Evolutionary conservation across 2,888 invertebrate species (phyloP).

Genomic region (Anoncus sp.): DNA sequence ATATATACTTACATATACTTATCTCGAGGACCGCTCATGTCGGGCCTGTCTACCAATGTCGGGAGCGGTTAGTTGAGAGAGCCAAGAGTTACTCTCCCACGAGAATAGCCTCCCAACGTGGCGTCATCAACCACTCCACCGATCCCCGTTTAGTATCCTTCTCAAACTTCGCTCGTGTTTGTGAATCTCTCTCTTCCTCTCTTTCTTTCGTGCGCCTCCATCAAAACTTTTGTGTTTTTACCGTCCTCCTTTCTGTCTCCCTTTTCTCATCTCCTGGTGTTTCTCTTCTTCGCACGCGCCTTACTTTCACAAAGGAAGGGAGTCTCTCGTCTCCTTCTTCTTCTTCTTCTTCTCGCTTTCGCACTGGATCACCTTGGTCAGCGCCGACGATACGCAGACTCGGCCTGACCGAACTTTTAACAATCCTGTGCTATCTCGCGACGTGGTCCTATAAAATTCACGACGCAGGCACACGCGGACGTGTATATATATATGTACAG

Average conservation of each 20-base stretch:
- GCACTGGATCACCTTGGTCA: conserved; percentile 76
- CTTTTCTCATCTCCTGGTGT: conserved; percentile 27
- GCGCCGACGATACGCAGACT: conserved; percentile 23
- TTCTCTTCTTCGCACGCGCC: conserved; percentile 18
- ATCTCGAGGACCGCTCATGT: conserved; percentile 31
- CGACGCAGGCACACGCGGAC: conserved; percentile 5
- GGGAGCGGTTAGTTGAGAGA: conserved; percentile 49
- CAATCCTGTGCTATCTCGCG: conserved; percentile 44
- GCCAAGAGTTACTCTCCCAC: conserved; percentile 42
- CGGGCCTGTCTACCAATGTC: conserved; percentile 48
- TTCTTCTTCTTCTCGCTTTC: conserved; percentile 63
- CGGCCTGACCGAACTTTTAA: too few species aligned
- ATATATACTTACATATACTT: conserved; percentile 4
- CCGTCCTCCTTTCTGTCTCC: conserved; percentile 26
- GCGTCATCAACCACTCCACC: conserved; percentile 53
- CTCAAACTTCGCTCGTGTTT: conserved; percentile 25
- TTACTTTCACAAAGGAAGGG: conserved; percentile 11
- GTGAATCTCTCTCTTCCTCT: conserved; percentile 32
- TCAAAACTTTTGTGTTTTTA: conserved; percentile 38
- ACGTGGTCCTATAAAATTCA: conserved; percentile 47
- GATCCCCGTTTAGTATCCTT: conserved; percentile 27
- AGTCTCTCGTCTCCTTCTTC: conserved; percentile 17
- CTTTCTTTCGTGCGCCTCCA: conserved; percentile 13
- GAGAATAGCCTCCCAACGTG: conserved; percentile 41
- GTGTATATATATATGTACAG: conserved; percentile 1